These are phyloP conservation scores for Leptopterna dolabrata DNA, from an alignment of 2,888 invertebrate species.

Conservation along the genomic window DNA sequence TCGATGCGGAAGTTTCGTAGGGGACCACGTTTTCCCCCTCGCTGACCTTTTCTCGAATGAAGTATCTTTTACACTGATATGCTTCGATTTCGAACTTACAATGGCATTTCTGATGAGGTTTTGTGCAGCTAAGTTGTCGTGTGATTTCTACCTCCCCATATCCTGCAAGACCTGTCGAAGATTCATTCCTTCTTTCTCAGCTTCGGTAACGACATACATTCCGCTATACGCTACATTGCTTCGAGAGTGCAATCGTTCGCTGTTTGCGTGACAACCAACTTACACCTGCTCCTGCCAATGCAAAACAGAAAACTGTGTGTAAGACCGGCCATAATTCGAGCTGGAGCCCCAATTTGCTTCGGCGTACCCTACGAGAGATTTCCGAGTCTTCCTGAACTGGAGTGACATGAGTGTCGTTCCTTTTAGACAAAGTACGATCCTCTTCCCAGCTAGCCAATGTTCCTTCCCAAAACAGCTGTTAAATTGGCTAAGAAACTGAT, in stretches of 20 bases:
- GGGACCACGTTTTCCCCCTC: background rate
- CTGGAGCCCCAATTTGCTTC: slow-evolving; percentile 41
- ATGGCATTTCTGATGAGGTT: background rate
- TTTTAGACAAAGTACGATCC: slow-evolving; percentile 54
- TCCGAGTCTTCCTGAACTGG: slow-evolving; percentile 26
- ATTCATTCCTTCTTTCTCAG: background rate
- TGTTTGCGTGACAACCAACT: slow-evolving; percentile 52
- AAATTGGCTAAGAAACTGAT: slow-evolving; percentile 51
- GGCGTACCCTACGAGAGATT: background rate
- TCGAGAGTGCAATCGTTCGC: slow-evolving; percentile 35
- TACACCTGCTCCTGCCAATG: background rate
- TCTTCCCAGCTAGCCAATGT: slow-evolving; percentile 55
- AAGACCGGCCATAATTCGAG: slow-evolving; percentile 27
- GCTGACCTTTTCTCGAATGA: background rate
- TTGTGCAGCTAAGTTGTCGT: slow-evolving; percentile 39
- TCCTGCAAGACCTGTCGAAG: background rate
- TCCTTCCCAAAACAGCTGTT: slow-evolving; percentile 16
- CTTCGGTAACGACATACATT: slow-evolving; percentile 37
- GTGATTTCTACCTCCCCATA: background rate
- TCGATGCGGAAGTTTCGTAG: background rate
- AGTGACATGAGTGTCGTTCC: slow-evolving; percentile 26
- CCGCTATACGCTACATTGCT: slow-evolving; percentile 21
- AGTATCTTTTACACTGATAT: background rate
- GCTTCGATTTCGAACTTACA: background rate
- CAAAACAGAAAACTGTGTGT: slow-evolving; percentile 37